phyloP scores from a whole-genome alignment of 1,140 invertebrate species.

The Sminthurides bifidus region DNA sequence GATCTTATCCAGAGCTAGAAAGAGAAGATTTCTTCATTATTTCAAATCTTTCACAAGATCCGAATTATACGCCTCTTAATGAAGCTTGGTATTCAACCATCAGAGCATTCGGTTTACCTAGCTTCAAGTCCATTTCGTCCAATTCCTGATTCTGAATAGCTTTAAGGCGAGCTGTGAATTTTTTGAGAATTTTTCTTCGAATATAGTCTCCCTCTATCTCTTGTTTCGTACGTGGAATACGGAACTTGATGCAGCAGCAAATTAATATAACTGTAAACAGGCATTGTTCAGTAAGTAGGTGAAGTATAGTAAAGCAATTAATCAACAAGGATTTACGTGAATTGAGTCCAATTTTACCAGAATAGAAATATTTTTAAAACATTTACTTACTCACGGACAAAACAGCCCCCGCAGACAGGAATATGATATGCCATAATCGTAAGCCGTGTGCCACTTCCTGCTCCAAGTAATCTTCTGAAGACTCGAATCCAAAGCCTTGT shows the following conservation, averaged over 20 bases:
- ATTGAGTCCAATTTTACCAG: neutral
- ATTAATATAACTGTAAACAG: conserved; percentile 49
- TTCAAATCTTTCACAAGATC: neutral
- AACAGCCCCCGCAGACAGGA: conserved; percentile 32
- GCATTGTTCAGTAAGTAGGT: conserved; percentile 4
- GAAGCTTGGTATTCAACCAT: no score
- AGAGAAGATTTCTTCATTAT: conserved; percentile 5
- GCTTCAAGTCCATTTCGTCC: conserved; percentile 66
- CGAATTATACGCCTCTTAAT: no score
- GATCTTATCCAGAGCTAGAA: conserved; percentile 41
- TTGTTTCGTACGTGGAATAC: conserved; percentile 80
- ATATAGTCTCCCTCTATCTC: conserved; percentile 84
- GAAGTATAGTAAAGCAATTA: neutral
- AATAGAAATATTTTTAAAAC: neutral
- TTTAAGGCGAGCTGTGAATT: conserved; percentile 64
- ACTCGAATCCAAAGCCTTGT: conserved; percentile 11
- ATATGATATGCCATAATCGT: conserved; percentile 38
- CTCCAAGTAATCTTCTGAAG: conserved; percentile 37
- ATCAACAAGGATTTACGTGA: neutral
- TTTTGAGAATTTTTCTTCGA: conserved; percentile 63
- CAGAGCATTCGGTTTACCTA: conserved; percentile 44
- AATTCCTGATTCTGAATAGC: conserved; percentile 73
- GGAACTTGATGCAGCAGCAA: conserved; percentile 73
- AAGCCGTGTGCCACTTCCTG: conserved; percentile 35
- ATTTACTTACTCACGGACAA: conserved; percentile 33